These are phyloP conservation scores for Anoplopoma fimbria DNA, from an alignment of 2,113 vertebrate species.

Conservation along the genomic window DNA sequence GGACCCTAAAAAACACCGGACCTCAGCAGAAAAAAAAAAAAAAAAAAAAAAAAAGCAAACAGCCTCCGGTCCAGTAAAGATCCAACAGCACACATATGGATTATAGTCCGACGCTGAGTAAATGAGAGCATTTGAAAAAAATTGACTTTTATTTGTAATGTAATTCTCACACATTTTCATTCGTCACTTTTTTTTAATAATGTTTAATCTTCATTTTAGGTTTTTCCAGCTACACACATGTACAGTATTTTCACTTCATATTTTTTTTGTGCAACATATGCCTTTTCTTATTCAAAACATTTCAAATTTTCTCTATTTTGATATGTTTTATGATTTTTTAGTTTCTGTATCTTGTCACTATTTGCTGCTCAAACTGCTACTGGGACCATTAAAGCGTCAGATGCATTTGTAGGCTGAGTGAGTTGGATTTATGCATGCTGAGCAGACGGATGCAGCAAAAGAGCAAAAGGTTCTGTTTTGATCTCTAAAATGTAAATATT, in stretches of 20 bases:
- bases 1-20: constrained; percentile 48
- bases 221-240: not conserved
- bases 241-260: not conserved
- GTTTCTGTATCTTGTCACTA: not conserved
- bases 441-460: constrained; percentile 8
- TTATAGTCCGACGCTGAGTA: not conserved
- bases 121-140: not conserved
- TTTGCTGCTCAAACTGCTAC: not conserved
- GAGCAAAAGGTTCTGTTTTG: constrained; percentile 31
- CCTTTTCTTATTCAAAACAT: not conserved
- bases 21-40: constrained; percentile 59
- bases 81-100: not conserved
- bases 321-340: not conserved
- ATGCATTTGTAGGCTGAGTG: not conserved
- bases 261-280: not conserved
- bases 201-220: not conserved
- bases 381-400: not conserved
- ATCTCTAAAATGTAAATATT: not conserved
- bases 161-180: too few species aligned
- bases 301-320: not conserved
- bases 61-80: constrained; percentile 21
- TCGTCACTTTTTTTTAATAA: too few species aligned
- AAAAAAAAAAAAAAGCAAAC: constrained; percentile 49
- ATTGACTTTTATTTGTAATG: too few species aligned
- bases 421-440: not conserved